Base-by-base conservation (phyloP, 2,888 invertebrate genomes). In the Didymodactylos carnosus region DNA sequence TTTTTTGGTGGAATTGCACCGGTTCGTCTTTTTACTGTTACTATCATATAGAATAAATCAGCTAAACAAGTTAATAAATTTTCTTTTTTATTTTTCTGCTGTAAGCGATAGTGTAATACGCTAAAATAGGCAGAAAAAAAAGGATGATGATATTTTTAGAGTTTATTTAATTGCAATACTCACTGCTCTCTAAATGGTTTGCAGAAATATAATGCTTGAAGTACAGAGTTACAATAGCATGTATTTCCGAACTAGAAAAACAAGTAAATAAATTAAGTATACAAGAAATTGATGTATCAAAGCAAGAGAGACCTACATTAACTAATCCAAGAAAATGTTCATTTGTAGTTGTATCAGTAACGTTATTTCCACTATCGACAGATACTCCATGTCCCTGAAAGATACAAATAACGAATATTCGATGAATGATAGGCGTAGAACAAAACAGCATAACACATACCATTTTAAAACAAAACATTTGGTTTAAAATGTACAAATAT, bases 321-420 rank as follows among this genome's bases (percentile, higher is more conserved):
- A 98, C 95, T 85, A 98, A 88, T 82, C 98, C 98, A 87, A 98
- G 98, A 85, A 94, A 98, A 85, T 95, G 95, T 84, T 98, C 98
- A 85, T 97, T 98, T 77, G 92, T 90, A 81, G 95, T 94, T 14
- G 69, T 19, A 6, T 70, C 74, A 8, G n/a, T 43, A 23, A 69
- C 10, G 29, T 39, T 62, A 19, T 71, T 53, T 11, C 74, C 74
- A 71, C 43, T 62, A 27, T 71, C 74, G 8, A 35, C 29, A n/a
- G 62, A 62, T 35, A 62, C 62, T 19, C 62, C 62, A 62, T 62
- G 62, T 35, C 62, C 62, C 62, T 62, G 11, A 62, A 14, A 19
- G n/a, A 6, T 25, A 35, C n/a, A 3, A 4, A 1, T 62, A 62
- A n/a, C n/a, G n/a, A n/a, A n/a, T n/a, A n/a, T n/a, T n/a, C n/a